Conservation (phyloP, 2,797 vertebrate genomes). For the Myripristis murdjan region DNA sequence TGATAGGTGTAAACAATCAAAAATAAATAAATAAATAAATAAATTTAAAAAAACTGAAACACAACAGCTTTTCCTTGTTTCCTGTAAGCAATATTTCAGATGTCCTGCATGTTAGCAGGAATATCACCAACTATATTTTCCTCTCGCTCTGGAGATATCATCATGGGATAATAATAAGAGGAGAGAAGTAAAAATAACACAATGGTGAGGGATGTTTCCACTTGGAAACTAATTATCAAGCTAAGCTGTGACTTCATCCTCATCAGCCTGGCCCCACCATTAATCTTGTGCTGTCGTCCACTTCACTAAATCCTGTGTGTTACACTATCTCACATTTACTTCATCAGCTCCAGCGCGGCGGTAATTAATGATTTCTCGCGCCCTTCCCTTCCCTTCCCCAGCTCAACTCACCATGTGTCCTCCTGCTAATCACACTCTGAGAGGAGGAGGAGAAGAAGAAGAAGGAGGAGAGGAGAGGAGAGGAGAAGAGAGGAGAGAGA, state of each 20-base stretch:
- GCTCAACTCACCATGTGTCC: conserved; percentile 86
- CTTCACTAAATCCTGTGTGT: conserved; percentile 90
- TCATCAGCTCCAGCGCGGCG: conserved; percentile 87
- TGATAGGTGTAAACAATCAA: neutral
- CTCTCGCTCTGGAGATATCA: conserved; percentile 67
- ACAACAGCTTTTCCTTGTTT: conserved; percentile 18
- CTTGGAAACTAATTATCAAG: conserved; percentile 90
- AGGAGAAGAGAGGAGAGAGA: conserved; percentile 25
- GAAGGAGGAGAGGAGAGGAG: conserved; percentile 28
- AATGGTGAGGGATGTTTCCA: conserved; percentile 86
- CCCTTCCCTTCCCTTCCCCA: conserved; percentile 82
- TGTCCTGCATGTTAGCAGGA: conserved; percentile 45
- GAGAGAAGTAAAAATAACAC: conserved; percentile 85
- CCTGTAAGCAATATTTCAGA: conserved; percentile 21
- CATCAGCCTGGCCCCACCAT: conserved; percentile 87
- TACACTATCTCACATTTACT: conserved; percentile 91
- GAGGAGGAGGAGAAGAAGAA: conserved; percentile 56
- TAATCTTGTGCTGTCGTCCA: conserved; percentile 91
- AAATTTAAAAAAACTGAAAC: neutral
- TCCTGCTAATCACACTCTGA: conserved; percentile 86
- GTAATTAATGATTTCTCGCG: conserved; percentile 90
- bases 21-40: neutral
- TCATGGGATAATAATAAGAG: conserved; percentile 75
- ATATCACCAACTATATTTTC: conserved; percentile 44
- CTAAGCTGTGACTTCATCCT: conserved; percentile 88